Base-by-base conservation (phyloP, 1,140 invertebrate genomes). In the Heliconius nattereri region DNA sequence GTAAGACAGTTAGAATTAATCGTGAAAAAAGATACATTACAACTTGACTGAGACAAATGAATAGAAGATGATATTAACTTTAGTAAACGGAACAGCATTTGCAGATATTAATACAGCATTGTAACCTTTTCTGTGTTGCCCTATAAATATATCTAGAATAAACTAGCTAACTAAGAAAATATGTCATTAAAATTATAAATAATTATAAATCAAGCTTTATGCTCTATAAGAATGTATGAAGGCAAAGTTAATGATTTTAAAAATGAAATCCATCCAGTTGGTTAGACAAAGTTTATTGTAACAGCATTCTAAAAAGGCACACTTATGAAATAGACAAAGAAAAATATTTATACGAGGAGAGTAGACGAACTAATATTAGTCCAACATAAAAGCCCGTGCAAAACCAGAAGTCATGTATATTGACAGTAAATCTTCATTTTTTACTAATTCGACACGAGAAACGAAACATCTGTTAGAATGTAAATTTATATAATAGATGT, bases 1-100 rank as follows among this genome's bases (percentile, higher is more conserved):
- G 83, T 70, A 82, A 71, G 71, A 82, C 83, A 87, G 84, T 89
- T 86, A 87, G 79, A 84, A 83, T 80, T 60, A 79, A 73, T 71
- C 8, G 35, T 66, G 49, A 40, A 76, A 75, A 76, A 73, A 66
- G 45, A 49, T 3, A 66, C 40, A 78, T 66, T 57, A 76, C 77
- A 32, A 78, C 32, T 70, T 78, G 66, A 72, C 60, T 71, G 37
- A 57, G 66, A 76, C 40, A 76, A 78, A 78, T 78, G 70, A 37
- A 76, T 66, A 26, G 60, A 13, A 29, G 60, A 13, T 66, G 1
- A 23, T 11, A 26, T 66, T 13, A 23, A 66, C 20, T 66, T 66
- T 1, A 13, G 23, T 66, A 26, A 66, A 26, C 7, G 57, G 3
- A 26, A 26, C 5, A n/a, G 60, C 23, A 26, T 26, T 66, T 29